A percentile compares a stretch with the other conserved stretches of the same genome.
phyloP scores from a whole-genome alignment of 1,140 invertebrate genomes.

The Odontomachus brunneus region DNA sequence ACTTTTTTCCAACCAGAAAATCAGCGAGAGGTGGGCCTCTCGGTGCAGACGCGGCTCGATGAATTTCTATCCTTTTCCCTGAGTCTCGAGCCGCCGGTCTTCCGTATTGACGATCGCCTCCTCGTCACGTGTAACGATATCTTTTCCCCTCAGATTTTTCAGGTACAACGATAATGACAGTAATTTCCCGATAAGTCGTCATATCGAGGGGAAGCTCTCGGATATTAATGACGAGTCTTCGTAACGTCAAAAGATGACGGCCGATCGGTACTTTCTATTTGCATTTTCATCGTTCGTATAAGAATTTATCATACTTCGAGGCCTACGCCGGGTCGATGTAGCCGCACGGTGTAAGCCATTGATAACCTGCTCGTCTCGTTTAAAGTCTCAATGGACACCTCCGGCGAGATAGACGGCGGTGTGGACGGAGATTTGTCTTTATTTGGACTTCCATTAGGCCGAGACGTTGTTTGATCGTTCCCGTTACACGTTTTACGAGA shows the following conservation, averaged over 20 bases:
- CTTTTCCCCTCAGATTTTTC: not conserved
- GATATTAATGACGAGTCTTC: not conserved
- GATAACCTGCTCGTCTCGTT: constrained; percentile 42
- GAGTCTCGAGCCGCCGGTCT: not conserved
- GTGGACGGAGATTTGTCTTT: constrained; percentile 60
- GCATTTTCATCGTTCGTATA: constrained; percentile 32
- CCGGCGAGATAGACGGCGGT: constrained; percentile 9
- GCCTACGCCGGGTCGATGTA: constrained; percentile 10
- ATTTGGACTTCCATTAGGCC: constrained; percentile 69
- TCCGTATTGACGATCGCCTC: not conserved
- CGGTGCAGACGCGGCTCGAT: not conserved
- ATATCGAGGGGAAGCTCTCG: constrained; percentile 11
- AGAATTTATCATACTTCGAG: constrained; percentile 41
- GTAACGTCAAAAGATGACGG: constrained; percentile 13
- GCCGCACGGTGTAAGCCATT: constrained; percentile 42
- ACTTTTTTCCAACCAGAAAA: constrained; percentile 23
- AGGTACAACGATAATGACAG: constrained; percentile 12
- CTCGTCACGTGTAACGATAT: not conserved
- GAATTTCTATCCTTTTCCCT: constrained; percentile 24
- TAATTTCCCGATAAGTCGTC: constrained; percentile 1
- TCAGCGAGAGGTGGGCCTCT: constrained; percentile 1
- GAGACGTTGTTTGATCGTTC: constrained; percentile 55
- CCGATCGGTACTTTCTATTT: constrained; percentile 42
- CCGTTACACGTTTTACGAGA: constrained; percentile 68
- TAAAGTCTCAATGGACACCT: constrained; percentile 38